These are phyloP conservation scores for Trichopoda pennipes DNA, from an alignment of 2,888 invertebrate genomes.

Conservation along the genomic window DNA sequence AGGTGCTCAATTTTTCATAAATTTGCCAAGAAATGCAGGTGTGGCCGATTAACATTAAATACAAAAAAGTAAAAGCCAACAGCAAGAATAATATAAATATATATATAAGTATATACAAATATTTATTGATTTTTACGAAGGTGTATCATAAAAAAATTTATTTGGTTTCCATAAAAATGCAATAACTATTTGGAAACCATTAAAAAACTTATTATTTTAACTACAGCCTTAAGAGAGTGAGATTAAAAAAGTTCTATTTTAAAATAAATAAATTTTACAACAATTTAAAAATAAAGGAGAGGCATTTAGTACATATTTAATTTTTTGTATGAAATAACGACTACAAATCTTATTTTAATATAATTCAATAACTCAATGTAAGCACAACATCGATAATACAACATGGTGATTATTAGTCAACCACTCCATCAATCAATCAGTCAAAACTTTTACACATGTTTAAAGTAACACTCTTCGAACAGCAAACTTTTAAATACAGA, in stretches of 20 bases:
- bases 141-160: conserved; percentile 17
- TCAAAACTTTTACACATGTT: conserved; percentile 29
- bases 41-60: conserved; percentile 52
- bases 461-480: conserved; percentile 21
- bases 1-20: conserved; percentile 42
- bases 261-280: conserved; percentile 26
- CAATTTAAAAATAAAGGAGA: conserved; percentile 22
- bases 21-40: conserved; percentile 51
- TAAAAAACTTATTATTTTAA: conserved; percentile 8
- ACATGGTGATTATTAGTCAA: conserved; percentile 39
- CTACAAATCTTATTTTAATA: not conserved
- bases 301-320: conserved; percentile 9
- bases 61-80: conserved; percentile 41
- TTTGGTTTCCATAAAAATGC: conserved; percentile 49
- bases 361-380: not conserved
- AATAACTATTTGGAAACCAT: conserved; percentile 56
- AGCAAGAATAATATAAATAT: conserved; percentile 20
- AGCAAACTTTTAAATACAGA: conserved; percentile 35
- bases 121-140: conserved; percentile 13
- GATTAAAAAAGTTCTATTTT: not conserved
- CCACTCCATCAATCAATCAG: conserved; percentile 33
- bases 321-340: conserved; percentile 1
- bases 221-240: conserved; percentile 53
- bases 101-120: conserved; percentile 23
- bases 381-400: conserved; percentile 73